Evolutionary conservation across 2,113 vertebrate species (phyloP).

Genomic region (Cricetomys ansorgei): DNA sequence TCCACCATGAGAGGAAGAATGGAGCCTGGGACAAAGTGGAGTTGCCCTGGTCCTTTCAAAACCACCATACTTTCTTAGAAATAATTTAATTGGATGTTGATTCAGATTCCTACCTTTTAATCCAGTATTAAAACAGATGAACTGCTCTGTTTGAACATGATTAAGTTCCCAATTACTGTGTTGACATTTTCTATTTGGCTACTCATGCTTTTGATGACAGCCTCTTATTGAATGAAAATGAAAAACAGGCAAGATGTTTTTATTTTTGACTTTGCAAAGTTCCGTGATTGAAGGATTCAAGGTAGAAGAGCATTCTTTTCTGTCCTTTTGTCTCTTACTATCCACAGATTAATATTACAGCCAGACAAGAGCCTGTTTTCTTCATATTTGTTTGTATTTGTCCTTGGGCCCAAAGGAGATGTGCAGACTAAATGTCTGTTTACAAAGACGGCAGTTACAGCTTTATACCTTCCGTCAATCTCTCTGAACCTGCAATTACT

Average conservation of each 20-base stretch:
- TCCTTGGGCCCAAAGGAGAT: neutral
- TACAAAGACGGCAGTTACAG: constrained; percentile 28
- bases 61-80: neutral
- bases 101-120: neutral
- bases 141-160: constrained; percentile 42
- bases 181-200: neutral
- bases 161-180: neutral
- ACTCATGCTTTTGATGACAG: constrained; percentile 25
- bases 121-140: neutral
- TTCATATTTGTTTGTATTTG: constrained; percentile 35
- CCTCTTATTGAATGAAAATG: neutral
- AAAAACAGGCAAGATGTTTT: neutral
- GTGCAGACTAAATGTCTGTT: constrained; percentile 33
- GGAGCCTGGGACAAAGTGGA: too few species aligned
- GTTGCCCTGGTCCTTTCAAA: too few species aligned
- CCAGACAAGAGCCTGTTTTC: constrained; percentile 32
- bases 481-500: constrained; percentile 42
- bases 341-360: constrained; percentile 34
- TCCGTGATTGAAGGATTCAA: constrained; percentile 31
- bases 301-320: constrained; percentile 41
- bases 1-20: too few species aligned
- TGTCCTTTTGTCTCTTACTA: constrained; percentile 33
- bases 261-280: constrained; percentile 29
- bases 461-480: constrained; percentile 42
- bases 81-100: constrained; percentile 22